Percentiles rank a stretch among this genome's conserved stretches.
phyloP scores from a whole-genome alignment of 2,113 vertebrate species.

The Chaetorhynchus papuensis region DNA sequence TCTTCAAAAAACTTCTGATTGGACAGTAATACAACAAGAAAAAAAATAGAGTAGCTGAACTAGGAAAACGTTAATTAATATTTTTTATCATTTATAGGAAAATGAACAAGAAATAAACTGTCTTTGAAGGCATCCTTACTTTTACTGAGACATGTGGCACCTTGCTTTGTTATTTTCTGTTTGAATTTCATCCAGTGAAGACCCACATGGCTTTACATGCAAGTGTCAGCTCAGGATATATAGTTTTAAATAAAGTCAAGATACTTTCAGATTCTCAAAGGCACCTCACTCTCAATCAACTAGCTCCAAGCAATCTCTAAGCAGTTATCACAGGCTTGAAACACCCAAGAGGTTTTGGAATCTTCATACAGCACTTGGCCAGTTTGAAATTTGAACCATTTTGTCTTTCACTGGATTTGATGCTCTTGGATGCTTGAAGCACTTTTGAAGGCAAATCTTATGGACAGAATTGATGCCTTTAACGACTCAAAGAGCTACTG shows the following conservation, averaged over 20 bases:
- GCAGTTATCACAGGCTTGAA: not conserved
- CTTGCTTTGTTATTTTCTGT: not conserved
- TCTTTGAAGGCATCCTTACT: not conserved
- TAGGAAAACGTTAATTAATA: not conserved
- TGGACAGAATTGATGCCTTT: not conserved
- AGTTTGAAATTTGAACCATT: not conserved
- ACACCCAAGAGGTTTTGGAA: not conserved
- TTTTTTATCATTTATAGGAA: not conserved
- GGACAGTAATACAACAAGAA: not conserved
- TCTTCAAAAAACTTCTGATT: not conserved
- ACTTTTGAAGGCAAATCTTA: not conserved
- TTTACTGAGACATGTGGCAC: not conserved
- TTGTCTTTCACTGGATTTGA: not conserved
- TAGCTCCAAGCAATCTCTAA: not conserved
- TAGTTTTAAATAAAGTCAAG: not conserved
- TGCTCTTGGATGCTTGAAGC: not conserved
- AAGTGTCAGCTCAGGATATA: not conserved
- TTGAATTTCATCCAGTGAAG: not conserved
- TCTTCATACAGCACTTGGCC: not conserved
- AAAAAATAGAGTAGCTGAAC: not conserved
- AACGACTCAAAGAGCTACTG: not conserved
- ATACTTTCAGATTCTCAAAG: not conserved
- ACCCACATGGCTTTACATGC: not conserved
- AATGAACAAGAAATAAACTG: not conserved
- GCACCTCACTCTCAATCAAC: not conserved